Evolutionary conservation across 2,888 invertebrate genomes (phyloP), one percentile per base, ranked within the genome.

Genomic region (Horisme vitalbata): DNA sequence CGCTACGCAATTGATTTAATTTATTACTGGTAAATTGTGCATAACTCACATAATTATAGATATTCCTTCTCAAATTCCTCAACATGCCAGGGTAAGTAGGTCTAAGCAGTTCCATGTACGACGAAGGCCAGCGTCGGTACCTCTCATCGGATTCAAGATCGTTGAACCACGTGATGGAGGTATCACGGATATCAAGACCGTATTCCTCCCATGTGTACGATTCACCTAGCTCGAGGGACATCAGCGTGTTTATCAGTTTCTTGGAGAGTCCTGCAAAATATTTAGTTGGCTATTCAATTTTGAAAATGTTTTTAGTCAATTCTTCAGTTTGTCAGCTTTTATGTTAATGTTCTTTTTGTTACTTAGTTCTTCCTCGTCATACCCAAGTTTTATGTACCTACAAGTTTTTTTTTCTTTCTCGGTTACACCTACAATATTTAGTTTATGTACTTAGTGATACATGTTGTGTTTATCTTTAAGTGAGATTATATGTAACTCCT

Each of bases 31-130:
- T 35, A 4, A 23, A 23, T 1, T 9, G 2, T 6, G 20, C 3
- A 21, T 8, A 28, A 79, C 90, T 86, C 74, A 94, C 95, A 74
- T 96, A 91, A 82, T 96, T 96, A 64, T 95, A 96, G 13, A 98
- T 91, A 83, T 97, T 97, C 63, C 95, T 93, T 46, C 95, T 91
- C 62, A 97, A 91, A 72, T 96, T 96, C 55, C 99, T 91, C 50
- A 99, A 87, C 98, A 99, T 99, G 41, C 99, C 99, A 0, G 99
- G 99, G 73, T 98, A 99, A 0, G 98, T 97, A n/a, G 99, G 99
- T 49, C 98, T 91, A 53, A 99, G 87, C 52, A 99, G 88, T 67
- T 99, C 97, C 90, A 95, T 95, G 39, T 97, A 92, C 23, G 95
- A 96, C 0, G 93, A 90, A 0, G 97, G 95, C 99, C 99, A 99